Conservation (phyloP, 2,113 vertebrate species). For the Hippopotamus amphibius region DNA sequence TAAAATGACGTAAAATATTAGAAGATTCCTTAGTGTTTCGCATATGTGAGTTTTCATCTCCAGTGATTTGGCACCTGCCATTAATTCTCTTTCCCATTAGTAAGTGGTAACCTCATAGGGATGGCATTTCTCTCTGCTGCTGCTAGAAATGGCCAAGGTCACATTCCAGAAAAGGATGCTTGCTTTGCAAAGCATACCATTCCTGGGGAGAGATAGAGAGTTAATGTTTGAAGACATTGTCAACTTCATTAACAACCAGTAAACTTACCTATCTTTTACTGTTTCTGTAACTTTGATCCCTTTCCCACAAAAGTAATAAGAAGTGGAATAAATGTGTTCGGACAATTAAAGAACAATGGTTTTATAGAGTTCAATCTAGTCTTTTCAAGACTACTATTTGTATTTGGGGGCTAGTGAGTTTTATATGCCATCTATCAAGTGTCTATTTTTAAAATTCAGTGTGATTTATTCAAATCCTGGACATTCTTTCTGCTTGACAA, state of each 20-base stretch:
- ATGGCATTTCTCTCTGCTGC: conserved; percentile 70
- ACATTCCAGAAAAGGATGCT: conserved; percentile 77
- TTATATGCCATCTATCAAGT: conserved; percentile 18
- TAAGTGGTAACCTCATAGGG: conserved; percentile 66
- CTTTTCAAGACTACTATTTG: neutral
- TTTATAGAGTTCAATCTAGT: neutral
- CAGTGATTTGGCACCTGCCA: neutral
- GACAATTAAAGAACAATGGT: neutral
- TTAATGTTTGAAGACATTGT: conserved; percentile 76
- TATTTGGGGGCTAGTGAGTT: neutral
- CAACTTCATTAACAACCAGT: conserved; percentile 37
- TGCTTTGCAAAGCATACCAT: conserved; percentile 71
- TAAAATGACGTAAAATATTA: neutral
- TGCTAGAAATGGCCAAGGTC: conserved; percentile 75
- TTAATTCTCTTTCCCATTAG: conserved; percentile 54
- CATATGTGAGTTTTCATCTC: conserved; percentile 26
- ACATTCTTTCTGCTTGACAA: conserved; percentile 37
- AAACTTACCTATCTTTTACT: conserved; percentile 31
- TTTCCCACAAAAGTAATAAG: conserved; percentile 18
- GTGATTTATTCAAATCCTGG: conserved; percentile 51
- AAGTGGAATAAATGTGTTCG: neutral
- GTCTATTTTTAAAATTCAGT: conserved; percentile 60
- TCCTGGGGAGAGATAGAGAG: conserved; percentile 67
- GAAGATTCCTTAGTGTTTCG: neutral
- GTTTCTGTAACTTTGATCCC: conserved; percentile 22